phyloP scores from a whole-genome alignment of 2,113 vertebrate genomes.

The Myrmecobius fasciatus region DNA sequence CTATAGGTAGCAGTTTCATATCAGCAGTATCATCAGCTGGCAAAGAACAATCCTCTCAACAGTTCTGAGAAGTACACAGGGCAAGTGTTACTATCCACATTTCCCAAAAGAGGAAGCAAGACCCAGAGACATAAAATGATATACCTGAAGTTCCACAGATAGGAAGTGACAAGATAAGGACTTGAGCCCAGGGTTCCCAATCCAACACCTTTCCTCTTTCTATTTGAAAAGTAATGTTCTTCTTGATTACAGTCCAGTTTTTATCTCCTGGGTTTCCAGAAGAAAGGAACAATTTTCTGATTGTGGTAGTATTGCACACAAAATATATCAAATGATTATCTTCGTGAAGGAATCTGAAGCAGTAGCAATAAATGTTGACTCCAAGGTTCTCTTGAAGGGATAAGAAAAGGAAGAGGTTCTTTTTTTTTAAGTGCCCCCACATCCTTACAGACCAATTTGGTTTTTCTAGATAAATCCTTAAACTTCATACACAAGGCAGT shows the following conservation, averaged over 20 bases:
- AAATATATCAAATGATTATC: neutral
- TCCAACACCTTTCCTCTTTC: neutral
- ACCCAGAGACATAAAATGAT: neutral
- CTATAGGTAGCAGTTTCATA: neutral
- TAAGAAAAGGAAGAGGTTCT: neutral
- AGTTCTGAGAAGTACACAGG: neutral
- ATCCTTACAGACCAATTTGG: constrained; percentile 53
- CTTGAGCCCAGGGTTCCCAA: neutral
- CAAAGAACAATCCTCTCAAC: neutral
- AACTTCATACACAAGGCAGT: constrained; percentile 73
- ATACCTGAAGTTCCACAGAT: neutral
- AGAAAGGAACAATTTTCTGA: neutral
- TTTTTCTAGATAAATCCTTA: constrained; percentile 69
- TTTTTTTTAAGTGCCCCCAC: neutral
- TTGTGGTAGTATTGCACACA: neutral
- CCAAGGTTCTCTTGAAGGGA: neutral
- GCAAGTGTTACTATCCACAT: neutral
- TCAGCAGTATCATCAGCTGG: neutral
- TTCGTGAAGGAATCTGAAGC: neutral
- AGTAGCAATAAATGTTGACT: neutral
- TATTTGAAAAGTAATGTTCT: neutral
- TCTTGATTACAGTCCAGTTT: neutral
- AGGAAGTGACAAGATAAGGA: neutral
- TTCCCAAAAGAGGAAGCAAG: neutral
- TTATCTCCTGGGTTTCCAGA: neutral